These are phyloP conservation scores for Argopecten irradians DNA, from an alignment of 1,140 invertebrate genomes.

Conservation along the genomic window DNA sequence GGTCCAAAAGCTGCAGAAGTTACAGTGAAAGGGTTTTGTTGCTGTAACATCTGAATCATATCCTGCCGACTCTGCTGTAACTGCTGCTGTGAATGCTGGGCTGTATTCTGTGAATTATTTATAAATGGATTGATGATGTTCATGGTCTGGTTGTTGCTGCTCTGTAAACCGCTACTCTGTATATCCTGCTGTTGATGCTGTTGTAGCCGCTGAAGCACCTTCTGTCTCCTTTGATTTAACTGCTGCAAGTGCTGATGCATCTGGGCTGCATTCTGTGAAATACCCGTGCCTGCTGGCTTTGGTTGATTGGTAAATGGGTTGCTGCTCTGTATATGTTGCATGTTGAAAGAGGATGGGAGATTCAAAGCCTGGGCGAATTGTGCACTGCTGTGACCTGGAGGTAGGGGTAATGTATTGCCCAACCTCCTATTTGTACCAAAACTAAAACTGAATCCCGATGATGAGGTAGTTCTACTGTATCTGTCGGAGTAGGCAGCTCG, in stretches of 20 bases:
- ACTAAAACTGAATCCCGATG: not conserved
- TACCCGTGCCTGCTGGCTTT: not conserved
- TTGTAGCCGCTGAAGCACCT: not conserved
- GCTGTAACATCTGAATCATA: not conserved
- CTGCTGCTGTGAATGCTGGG: not conserved
- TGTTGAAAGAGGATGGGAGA: not conserved
- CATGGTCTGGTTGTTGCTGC: not conserved
- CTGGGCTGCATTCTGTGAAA: not conserved
- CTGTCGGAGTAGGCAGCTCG: slow-evolving; percentile 65
- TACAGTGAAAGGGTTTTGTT: not conserved
- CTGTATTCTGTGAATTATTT: not conserved
- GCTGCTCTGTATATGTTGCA: too few relatives aligned
- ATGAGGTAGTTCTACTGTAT: slow-evolving; percentile 51
- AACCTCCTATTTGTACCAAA: not conserved
- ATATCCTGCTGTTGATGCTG: too few relatives aligned
- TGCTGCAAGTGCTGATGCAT: not conserved
- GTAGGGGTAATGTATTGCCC: not conserved
- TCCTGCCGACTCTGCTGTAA: not conserved
- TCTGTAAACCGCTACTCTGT: too few relatives aligned
- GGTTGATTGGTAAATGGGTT: not conserved
- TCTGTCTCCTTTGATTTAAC: not conserved
- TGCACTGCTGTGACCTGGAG: not conserved
- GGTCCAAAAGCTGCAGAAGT: not conserved
- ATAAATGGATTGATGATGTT: too few relatives aligned
- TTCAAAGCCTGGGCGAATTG: slow-evolving; percentile 19